These are phyloP conservation scores for Luffia ferchaultella DNA, from an alignment of 2,888 invertebrate genomes.

Conservation along the genomic window DNA sequence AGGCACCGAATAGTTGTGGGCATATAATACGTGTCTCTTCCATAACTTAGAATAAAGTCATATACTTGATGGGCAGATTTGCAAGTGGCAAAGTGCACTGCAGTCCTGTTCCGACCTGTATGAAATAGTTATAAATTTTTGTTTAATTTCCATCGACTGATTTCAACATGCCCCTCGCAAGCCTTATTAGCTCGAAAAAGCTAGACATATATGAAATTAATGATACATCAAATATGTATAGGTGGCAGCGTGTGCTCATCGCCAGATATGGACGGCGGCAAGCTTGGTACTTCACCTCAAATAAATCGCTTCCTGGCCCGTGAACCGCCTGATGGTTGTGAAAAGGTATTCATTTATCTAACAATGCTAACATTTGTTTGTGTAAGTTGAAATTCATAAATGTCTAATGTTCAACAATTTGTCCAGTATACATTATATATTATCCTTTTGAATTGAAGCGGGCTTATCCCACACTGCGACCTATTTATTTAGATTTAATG, in stretches of 20 bases:
- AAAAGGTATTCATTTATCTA: slow-evolving; percentile 69
- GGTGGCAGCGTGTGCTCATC: slow-evolving; percentile 81
- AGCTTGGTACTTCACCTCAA: slow-evolving; percentile 82
- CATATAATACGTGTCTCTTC: too few species aligned
- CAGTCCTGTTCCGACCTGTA: too few species aligned
- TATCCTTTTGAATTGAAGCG: too few species aligned
- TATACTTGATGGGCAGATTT: too few species aligned
- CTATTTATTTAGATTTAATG: too few species aligned
- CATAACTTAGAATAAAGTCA: too few species aligned
- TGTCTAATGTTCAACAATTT: background rate
- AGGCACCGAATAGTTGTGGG: too few species aligned
- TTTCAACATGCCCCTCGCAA: slow-evolving; percentile 4
- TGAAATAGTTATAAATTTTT: too few species aligned
- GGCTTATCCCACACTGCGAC: too few species aligned
- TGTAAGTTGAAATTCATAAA: too few species aligned
- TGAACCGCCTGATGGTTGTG: slow-evolving; percentile 91
- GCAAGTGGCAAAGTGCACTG: too few species aligned
- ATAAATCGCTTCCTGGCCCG: slow-evolving; percentile 86
- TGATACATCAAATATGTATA: too few species aligned
- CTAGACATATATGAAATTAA: background rate
- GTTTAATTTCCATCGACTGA: slow-evolving; percentile 11
- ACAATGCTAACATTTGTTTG: background rate
- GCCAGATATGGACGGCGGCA: slow-evolving; percentile 75
- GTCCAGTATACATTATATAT: background rate
- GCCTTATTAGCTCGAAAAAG: background rate